These are phyloP conservation scores for Capitulum mitella DNA, from an alignment of 2,888 invertebrate genomes.

Conservation along the genomic window DNA sequence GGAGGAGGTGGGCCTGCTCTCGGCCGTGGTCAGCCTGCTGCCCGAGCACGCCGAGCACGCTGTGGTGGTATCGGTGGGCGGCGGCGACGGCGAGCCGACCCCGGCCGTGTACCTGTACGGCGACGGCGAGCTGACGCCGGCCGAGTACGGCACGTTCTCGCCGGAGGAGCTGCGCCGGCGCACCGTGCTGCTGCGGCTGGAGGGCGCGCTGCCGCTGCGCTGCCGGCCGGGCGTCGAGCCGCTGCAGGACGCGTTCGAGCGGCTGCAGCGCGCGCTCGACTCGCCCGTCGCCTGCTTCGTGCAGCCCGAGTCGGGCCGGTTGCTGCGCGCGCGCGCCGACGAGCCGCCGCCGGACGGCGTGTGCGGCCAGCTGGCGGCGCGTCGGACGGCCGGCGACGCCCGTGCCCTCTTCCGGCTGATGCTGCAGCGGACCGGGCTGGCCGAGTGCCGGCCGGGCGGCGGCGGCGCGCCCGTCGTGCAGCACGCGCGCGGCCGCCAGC, in stretches of 20 bases:
- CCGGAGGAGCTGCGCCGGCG: not conserved
- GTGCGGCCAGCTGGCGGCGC: not conserved
- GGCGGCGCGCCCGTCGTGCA: not conserved
- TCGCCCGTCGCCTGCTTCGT: not conserved
- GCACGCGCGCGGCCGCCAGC: not conserved
- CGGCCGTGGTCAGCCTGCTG: not conserved
- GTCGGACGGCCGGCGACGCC: no score
- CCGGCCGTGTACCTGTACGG: not conserved
- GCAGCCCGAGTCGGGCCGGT: not conserved
- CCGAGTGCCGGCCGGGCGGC: not conserved
- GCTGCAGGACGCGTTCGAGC: not conserved
- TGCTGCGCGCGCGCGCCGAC: not conserved
- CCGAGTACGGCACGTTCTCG: not conserved
- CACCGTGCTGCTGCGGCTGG: constrained; percentile 3
- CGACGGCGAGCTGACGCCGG: not conserved
- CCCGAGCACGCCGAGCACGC: not conserved
- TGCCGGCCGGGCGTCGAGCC: not conserved
- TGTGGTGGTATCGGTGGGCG: not conserved
- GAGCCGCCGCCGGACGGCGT: not conserved
- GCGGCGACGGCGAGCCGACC: not conserved
- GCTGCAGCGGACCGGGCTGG: not conserved
- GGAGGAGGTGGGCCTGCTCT: not conserved
- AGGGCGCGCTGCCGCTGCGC: constrained; percentile 1
- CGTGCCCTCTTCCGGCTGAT: not conserved
- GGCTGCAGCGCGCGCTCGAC: not conserved